phyloP scores from a whole-genome alignment of 2,888 invertebrate species.

The Galerucella nymphaeae region DNA sequence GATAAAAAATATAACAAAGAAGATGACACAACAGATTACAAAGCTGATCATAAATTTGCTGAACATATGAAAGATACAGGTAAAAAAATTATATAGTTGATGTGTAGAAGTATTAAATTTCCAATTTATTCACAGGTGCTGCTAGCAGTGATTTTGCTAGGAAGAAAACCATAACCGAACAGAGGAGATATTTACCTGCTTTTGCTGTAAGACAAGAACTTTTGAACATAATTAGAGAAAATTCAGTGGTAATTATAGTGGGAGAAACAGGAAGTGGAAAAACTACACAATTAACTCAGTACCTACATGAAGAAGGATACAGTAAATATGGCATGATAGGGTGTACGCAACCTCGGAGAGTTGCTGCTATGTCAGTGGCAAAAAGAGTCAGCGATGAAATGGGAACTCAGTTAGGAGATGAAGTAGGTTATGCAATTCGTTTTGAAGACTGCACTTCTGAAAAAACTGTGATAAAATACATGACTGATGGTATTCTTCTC shows the following conservation, averaged over 20 bases:
- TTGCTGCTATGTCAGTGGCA: conserved; percentile 99
- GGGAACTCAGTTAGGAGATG: conserved; percentile 84
- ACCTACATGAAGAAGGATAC: conserved; percentile 96
- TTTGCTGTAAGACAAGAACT: conserved; percentile 96
- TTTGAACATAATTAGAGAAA: conserved; percentile 90
- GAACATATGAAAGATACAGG: conserved; percentile 86
- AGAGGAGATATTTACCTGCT: conserved; percentile 91
- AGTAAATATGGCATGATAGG: conserved; percentile 89
- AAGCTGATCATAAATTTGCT: conserved; percentile 95
- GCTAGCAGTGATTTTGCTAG: conserved; percentile 87
- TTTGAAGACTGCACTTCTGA: conserved; percentile 99
- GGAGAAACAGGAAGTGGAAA: conserved; percentile 97
- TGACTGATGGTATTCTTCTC: conserved; percentile 99
- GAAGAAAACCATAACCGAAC: conserved; percentile 85
- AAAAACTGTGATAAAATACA: conserved; percentile 94
- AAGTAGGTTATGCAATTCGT: conserved; percentile 98
- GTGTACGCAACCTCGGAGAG: conserved; percentile 96
- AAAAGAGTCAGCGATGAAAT: conserved; percentile 99
- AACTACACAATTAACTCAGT: conserved; percentile 97
- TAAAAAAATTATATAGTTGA: conserved; percentile 2
- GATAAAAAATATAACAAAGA: conserved; percentile 74
- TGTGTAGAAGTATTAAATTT: background rate
- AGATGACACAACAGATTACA: conserved; percentile 84
- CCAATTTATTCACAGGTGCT: conserved; percentile 55
- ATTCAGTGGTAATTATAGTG: conserved; percentile 94